A percentile compares a stretch with the other conserved stretches of the same genome.
phyloP scores from a whole-genome alignment of 2,797 vertebrate genomes.

The Malurus splendens region DNA sequence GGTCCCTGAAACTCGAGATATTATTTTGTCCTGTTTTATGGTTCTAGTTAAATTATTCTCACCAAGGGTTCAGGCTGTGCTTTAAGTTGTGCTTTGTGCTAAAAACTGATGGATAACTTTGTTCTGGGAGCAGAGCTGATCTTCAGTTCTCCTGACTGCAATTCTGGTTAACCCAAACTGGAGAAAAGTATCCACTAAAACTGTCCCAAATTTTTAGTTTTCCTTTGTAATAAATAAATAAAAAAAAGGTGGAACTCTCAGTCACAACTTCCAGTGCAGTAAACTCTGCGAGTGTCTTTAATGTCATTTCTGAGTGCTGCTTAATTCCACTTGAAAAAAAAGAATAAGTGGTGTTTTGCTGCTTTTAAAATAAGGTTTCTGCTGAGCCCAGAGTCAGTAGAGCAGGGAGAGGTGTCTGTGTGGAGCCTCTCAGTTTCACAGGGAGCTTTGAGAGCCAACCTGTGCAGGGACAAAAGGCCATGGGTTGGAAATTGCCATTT shows the following conservation, averaged over 20 bases:
- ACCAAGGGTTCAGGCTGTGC: background rate
- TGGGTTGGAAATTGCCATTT: conserved; percentile 45
- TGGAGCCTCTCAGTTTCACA: conserved; percentile 41
- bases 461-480: conserved; percentile 57
- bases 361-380: background rate
- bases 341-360: background rate
- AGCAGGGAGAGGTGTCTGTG: conserved; percentile 24
- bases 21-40: background rate
- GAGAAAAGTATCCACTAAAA: background rate
- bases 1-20: background rate
- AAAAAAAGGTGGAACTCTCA: background rate
- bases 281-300: background rate
- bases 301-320: background rate
- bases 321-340: background rate
- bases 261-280: background rate
- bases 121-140: background rate
- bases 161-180: background rate
- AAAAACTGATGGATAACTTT: background rate
- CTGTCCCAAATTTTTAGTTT: background rate
- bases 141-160: background rate
- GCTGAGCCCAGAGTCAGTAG: conserved; percentile 5
- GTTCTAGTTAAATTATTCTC: background rate
- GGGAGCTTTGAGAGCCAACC: conserved; percentile 55
- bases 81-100: background rate
- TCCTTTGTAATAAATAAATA: background rate